Base-by-base conservation (phyloP, 1,140 invertebrate genomes). In the Trichonephila clavipes region DNA sequence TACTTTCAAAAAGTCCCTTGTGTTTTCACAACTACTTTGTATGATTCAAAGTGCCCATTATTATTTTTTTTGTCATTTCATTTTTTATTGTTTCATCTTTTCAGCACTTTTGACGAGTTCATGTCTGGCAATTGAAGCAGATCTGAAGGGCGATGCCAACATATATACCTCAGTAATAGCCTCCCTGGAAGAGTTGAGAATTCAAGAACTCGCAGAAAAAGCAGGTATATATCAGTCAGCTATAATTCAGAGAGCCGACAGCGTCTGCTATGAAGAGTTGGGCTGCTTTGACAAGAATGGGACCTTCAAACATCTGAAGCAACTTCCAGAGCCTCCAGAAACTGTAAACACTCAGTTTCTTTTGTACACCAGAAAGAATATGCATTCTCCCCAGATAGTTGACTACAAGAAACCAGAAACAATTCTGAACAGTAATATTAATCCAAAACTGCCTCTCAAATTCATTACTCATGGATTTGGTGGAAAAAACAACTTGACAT, bases 381-480 rank as follows among this genome's bases (percentile, higher is more conserved):
- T 72, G 8, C 94, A 95, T 10, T 62, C 88, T 16, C 95, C 95
- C 8, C 95, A 95, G 81, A 89, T 95, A 0, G 93, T 96, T 90
- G 94, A 95, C 44, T 95, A 95, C 81, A 95, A 95, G 51, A 89
- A 94, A 59, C 72, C 82, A 21, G 85, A 91, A 12, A 94, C 89
- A 2, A 40, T 94, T 10, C 8, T 72, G 0, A 72, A 89, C 4
- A 86, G 87, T 34, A 81, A 83, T 34, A 34, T 94, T 8, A 28
- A 94, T 24, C 83, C 64, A 2, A 61, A 40, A 7, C 10, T 34
- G 51, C 94, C 93, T 12, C 24, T 98, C 21, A 98, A 98, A 95
- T 97, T 99, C 58, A 98, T 99, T 92, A 98, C 99, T 0, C 98
- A 99, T 95, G 99, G 99, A 10, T 99, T 99, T 95, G 98, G 98